Evolutionary conservation across 2,888 invertebrate species (phyloP), one percentile per base, ranked within the genome.

Genomic region (Dynastes grantii): DNA sequence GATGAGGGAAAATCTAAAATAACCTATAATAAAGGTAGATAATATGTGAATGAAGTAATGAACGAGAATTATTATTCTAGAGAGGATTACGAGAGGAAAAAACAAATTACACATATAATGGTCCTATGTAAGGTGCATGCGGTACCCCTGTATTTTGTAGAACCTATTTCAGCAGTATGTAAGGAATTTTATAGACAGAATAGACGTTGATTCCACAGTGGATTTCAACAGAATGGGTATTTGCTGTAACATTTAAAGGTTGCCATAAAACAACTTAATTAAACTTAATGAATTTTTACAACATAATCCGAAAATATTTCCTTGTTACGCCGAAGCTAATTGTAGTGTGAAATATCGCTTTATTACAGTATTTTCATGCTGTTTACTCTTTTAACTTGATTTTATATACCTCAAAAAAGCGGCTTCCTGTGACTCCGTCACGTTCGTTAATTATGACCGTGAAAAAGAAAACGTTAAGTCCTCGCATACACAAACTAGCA

Each of bases 391-490:
- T 9, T 40, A 40, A 40, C 9, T 37, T 11, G 58, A n/a, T 22
- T 73, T 58, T 40, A 73, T 22, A 27, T 40, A 51, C 73, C 51
- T 58, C 3, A 45, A 27, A 45, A 68, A 51, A 37, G 73, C 73
- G 37, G 73, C 51, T 73, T 53, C 40, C 58, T 73, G 40, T 16
- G 73, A 63, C 63, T 40, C 27, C 29, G 58, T 73, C 73, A 73
- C 73, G 73, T 73, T 40, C 51, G 73, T 73, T 73, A 58, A 73
- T 73, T 73, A 73, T 73, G 58, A 58, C 73, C 73, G 40, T 58
- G 73, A 73, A 73, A 73, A 37, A 40, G 37, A 40, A 37, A 45
- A 73, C 73, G 16, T 70, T 53, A 13, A n/a, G n/a, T 32, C 29
- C n/a, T 37, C 11, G 2, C 45, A 45, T 45, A 45, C 37, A 6